These are phyloP conservation scores for Steinernema carpocapsae DNA, from an alignment of 2,888 invertebrate species.

Conservation along the genomic window DNA sequence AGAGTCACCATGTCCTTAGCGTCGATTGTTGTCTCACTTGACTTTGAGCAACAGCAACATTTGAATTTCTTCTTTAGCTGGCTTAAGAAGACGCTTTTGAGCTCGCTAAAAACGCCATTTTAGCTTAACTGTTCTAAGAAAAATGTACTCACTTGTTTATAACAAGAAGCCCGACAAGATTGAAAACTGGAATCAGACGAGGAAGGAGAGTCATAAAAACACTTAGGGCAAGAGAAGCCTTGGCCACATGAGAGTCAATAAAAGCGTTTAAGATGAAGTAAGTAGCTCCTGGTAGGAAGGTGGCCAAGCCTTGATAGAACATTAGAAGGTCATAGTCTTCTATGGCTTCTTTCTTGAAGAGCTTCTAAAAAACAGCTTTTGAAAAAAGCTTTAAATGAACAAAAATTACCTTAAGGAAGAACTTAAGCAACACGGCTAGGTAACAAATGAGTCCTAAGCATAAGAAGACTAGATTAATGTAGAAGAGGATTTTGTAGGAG, in stretches of 20 bases:
- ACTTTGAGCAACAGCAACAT: not conserved
- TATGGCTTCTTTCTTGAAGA: not conserved
- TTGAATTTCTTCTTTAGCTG: not conserved
- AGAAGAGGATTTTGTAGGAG: not conserved
- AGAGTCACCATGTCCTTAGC: too few species aligned
- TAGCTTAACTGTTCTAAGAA: too few species aligned
- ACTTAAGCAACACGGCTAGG: not conserved
- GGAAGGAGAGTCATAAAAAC: not conserved
- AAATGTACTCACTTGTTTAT: not conserved
- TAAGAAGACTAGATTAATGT: not conserved
- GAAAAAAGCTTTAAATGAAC: too few species aligned
- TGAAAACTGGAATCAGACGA: not conserved
- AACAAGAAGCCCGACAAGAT: not conserved
- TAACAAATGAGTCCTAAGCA: not conserved
- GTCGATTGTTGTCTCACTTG: not conserved
- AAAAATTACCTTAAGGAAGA: not conserved
- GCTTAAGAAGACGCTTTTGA: too few species aligned
- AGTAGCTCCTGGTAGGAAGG: not conserved
- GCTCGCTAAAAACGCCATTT: too few species aligned
- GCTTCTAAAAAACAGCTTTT: not conserved
- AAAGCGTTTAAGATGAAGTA: not conserved
- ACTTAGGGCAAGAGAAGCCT: constrained; percentile 9
- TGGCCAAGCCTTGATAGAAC: not conserved
- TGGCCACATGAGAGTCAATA: not conserved
- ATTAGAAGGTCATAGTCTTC: not conserved